Base-by-base conservation (phyloP, 2,113 vertebrate genomes). In the Lanius ludovicianus region DNA sequence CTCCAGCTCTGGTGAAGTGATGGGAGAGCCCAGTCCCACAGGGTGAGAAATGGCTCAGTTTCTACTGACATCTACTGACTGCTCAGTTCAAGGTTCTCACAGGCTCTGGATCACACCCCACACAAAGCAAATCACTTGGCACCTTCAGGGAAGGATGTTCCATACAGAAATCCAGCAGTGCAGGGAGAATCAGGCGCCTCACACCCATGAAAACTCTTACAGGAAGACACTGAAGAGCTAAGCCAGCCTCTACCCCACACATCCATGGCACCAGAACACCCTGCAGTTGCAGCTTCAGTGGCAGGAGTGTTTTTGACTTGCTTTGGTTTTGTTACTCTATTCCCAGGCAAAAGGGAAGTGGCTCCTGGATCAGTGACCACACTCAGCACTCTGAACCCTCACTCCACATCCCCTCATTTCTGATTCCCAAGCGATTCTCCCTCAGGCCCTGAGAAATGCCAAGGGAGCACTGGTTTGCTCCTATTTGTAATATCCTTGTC, bases 31-130 rank as follows among this genome's bases (percentile, higher is more conserved):
- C 71, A 46, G 52, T 53, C 68, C 69, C 50, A 52, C 10, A 21
- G 74, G 49, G 49, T 27, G 37, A 64, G 73, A 71, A 93, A 94
- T 23, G 65, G 65, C 52, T 89, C 96, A 31, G 53, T 67, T 92
- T 84, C 89, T 90, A 33, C 94, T 84, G 80, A 89, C 83, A 92
- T 64, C 90, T 88, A 70, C 83, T 88, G 83, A 86, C 89, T 78
- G 74, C 63, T 90, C 17, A 2, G 49, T 28, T 87, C 74, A 41
- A 68, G 65, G 70, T 41, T 47, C 78, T 94, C 84, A 21, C n/a
- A 39, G 33, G 7, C 42, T 85, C 78, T 68, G 84, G 30, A 71
- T 70, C 47, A 24, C 55, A 65, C 17, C 49, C 44, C 42, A 60
- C 44, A 11, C 2, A 12, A 21, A 39, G 24, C 39, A 81, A 79